These are phyloP conservation scores for Sinocyclocheilus grahami DNA, from an alignment of 2,113 vertebrate species.

Conservation along the genomic window DNA sequence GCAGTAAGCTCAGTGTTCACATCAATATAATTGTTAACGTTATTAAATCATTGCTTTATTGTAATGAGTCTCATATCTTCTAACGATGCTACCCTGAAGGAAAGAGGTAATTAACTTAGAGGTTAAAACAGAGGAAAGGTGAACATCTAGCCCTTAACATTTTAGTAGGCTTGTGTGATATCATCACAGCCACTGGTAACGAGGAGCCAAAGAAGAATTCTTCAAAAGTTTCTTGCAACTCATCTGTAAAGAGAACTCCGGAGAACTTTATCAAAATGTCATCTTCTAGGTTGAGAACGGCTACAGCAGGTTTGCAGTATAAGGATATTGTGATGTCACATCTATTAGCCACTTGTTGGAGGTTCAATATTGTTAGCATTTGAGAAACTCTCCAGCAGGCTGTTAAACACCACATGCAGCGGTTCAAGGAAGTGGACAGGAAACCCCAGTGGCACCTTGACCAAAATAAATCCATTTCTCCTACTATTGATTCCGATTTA, in stretches of 20 bases:
- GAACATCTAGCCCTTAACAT: slow-evolving; percentile 70
- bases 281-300: not conserved
- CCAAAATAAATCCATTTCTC: not conserved
- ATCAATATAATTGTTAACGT: slow-evolving; percentile 65
- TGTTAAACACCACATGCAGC: slow-evolving; percentile 8
- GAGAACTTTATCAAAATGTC: not conserved
- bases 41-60: slow-evolving; percentile 75
- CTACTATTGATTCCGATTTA: not conserved
- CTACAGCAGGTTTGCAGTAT: not conserved
- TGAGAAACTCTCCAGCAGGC: not conserved
- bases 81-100: slow-evolving; percentile 70
- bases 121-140: slow-evolving; percentile 68
- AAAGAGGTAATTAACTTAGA: slow-evolving; percentile 74
- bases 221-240: slow-evolving; percentile 55
- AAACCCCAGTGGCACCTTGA: slow-evolving; percentile 26
- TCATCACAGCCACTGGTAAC: slow-evolving; percentile 57
- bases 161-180: slow-evolving; percentile 54
- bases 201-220: slow-evolving; percentile 58
- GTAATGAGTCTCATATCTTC: slow-evolving; percentile 72
- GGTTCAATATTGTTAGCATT: not conserved
- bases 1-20: slow-evolving; percentile 57
- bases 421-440: not conserved
- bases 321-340: not conserved
- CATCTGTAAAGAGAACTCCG: not conserved
- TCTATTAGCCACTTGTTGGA: not conserved